Evolutionary conservation across 2,797 vertebrate species (phyloP).

Genomic region (Calcarius lapponicus): DNA sequence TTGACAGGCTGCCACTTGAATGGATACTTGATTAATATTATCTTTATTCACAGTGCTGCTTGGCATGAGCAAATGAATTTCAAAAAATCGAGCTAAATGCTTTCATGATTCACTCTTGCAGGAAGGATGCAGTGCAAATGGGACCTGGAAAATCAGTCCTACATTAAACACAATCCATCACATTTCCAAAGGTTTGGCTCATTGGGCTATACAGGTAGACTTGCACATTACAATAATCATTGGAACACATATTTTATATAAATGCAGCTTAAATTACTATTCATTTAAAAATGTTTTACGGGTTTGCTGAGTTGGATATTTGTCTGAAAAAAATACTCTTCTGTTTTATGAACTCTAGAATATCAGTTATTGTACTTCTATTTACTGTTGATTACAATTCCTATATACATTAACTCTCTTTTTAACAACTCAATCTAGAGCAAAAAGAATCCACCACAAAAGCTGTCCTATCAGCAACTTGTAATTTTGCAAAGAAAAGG

Average conservation of each 20-base stretch:
- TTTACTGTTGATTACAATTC: not conserved
- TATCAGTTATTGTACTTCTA: not conserved
- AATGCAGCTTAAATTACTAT: not conserved
- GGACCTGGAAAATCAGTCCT: not conserved
- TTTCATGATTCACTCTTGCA: not conserved
- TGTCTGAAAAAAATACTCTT: not conserved
- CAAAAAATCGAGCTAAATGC: slow-evolving; percentile 29
- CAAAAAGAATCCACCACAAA: not conserved
- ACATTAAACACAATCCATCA: not conserved
- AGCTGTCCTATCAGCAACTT: not conserved
- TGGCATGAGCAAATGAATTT: slow-evolving; percentile 29
- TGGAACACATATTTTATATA: not conserved
- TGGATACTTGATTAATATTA: slow-evolving; percentile 27
- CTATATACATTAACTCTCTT: not conserved
- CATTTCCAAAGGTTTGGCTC: not conserved
- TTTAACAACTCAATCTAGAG: not conserved
- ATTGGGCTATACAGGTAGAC: not conserved
- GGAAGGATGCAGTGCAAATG: not conserved
- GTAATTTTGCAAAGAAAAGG: not conserved
- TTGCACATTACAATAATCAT: not conserved
- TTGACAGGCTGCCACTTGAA: slow-evolving; percentile 36
- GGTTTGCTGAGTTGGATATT: not conserved
- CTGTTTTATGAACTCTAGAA: not conserved
- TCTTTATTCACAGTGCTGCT: slow-evolving; percentile 25
- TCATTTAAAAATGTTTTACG: not conserved